Evolutionary conservation across 2,797 vertebrate genomes (phyloP).

Genomic region (Trichosurus vulpecula): DNA sequence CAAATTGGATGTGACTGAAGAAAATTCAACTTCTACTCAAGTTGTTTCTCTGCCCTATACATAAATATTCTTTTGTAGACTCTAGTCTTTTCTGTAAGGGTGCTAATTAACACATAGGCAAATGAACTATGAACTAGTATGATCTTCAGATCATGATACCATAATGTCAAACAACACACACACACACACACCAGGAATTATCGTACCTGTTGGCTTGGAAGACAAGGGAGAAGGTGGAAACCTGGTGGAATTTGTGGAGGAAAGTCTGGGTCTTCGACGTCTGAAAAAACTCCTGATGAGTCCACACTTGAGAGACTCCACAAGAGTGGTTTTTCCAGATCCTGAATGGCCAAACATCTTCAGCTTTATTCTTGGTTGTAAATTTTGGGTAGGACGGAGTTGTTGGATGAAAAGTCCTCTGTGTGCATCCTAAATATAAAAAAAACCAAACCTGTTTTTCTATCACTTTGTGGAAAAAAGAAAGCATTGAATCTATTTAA

Average conservation of each 20-base stretch:
- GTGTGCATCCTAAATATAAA: constrained; percentile 89
- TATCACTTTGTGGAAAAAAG: not conserved
- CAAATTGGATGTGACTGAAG: too few relatives aligned
- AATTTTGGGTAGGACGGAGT: constrained; percentile 90
- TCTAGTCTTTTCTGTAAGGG: not conserved
- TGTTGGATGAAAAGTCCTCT: constrained; percentile 94
- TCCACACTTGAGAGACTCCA: constrained; percentile 97
- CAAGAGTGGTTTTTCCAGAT: constrained; percentile 93
- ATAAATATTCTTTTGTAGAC: not conserved
- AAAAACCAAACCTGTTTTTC: not conserved
- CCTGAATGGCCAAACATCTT: constrained; percentile 95
- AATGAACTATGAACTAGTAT: not conserved
- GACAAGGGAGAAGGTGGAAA: constrained; percentile 94
- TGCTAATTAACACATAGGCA: not conserved
- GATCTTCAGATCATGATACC: not conserved
- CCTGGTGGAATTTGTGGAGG: constrained; percentile 88
- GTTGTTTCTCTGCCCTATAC: not conserved
- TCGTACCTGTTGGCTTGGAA: constrained; percentile 92
- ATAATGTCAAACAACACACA: not conserved
- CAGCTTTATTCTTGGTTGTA: constrained; percentile 93
- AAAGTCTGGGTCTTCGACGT: constrained; percentile 90
- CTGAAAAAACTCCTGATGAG: constrained; percentile 97
- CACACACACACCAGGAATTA: fast-evolving
- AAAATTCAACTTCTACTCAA: not conserved
- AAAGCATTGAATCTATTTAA: fast-evolving